These are phyloP conservation scores for Percopsis transmontana DNA, from an alignment of 2,113 vertebrate species.

Conservation along the genomic window DNA sequence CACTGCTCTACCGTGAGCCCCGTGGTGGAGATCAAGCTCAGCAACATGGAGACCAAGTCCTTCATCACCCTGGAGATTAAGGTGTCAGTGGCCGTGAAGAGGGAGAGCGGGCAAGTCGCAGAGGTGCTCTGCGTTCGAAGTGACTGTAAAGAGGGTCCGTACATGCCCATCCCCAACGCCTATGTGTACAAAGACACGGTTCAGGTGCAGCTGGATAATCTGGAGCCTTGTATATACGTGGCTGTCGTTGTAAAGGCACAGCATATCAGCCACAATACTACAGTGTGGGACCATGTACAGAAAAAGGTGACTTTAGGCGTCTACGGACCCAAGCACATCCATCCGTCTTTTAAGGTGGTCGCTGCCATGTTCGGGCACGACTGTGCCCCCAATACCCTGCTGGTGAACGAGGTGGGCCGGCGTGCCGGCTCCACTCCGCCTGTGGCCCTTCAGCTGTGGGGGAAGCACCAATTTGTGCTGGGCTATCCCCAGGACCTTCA, in stretches of 20 bases:
- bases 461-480: constrained; percentile 90
- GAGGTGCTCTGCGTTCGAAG: constrained; percentile 88
- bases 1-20: constrained; percentile 89
- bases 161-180: constrained; percentile 76
- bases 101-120: constrained; percentile 80
- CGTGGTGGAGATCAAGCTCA: constrained; percentile 91
- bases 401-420: constrained; percentile 86
- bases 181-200: constrained; percentile 88
- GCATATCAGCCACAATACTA: constrained; percentile 79
- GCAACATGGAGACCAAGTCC: constrained; percentile 90
- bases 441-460: constrained; percentile 93
- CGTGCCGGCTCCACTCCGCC: constrained; percentile 80
- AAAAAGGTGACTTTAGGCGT: constrained; percentile 90
- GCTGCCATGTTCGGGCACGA: constrained; percentile 94
- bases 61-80: constrained; percentile 89
- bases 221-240: constrained; percentile 94
- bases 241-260: constrained; percentile 84
- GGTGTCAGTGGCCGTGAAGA: constrained; percentile 82
- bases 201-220: constrained; percentile 88
- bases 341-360: constrained; percentile 93
- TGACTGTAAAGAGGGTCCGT: constrained; percentile 89
- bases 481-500: constrained; percentile 88
- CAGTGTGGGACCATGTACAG: constrained; percentile 90
- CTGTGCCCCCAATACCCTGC: constrained; percentile 89
- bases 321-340: constrained; percentile 95